Conservation (phyloP, 2,113 vertebrate species). For the Litocranius walleri region DNA sequence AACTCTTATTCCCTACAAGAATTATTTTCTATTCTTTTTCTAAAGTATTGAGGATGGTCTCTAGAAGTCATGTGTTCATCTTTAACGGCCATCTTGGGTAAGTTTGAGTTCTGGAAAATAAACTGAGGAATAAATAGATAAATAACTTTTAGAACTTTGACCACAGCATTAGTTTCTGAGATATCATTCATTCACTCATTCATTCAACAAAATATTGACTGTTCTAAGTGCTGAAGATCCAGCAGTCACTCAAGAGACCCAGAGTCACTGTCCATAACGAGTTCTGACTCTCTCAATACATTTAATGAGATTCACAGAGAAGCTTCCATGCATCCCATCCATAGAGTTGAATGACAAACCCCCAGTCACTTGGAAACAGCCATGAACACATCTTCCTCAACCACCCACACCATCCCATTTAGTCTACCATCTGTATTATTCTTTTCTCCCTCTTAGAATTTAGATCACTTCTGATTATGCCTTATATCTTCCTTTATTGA, state of each 20-base stretch:
- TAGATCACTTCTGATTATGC: neutral
- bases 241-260: neutral
- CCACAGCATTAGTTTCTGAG: neutral
- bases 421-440: neutral
- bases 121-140: neutral
- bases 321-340: neutral
- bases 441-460: neutral
- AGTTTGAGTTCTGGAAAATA: neutral
- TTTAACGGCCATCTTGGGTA: neutral
- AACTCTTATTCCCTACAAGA: neutral
- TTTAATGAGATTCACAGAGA: neutral
- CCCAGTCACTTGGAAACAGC: neutral
- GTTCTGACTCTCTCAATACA: neutral
- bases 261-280: neutral
- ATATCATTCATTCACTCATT: neutral
- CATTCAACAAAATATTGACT: neutral
- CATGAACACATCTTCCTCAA: neutral
- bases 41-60: neutral
- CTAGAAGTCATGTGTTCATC: neutral
- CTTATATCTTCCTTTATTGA: neutral
- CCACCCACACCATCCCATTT: neutral
- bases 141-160: neutral
- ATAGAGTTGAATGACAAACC: neutral
- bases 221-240: neutral
- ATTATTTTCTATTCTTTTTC: neutral